phyloP scores from a whole-genome alignment of 1,140 invertebrate species.

The Vanessa tameamea region DNA sequence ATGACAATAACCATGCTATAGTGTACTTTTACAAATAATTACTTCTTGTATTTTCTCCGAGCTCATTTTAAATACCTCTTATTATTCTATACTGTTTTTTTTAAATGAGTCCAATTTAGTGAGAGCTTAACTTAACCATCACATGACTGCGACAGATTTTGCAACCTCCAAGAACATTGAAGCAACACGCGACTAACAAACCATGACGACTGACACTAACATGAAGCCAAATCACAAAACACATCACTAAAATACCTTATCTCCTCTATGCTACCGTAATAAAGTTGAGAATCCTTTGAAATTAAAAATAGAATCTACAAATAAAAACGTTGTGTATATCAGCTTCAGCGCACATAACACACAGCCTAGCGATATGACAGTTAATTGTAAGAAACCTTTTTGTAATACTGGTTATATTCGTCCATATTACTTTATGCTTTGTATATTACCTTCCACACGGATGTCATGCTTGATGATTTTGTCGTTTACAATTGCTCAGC shows the following conservation, averaged over 20 bases:
- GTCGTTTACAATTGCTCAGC: constrained; percentile 46
- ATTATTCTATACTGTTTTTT: background rate
- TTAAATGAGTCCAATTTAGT: constrained; percentile 10
- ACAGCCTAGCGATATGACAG: constrained; percentile 34
- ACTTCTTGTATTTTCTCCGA: background rate
- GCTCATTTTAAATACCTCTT: background rate
- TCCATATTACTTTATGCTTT: constrained; percentile 40
- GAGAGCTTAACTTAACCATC: constrained; percentile 45
- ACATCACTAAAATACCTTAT: background rate
- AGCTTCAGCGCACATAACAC: constrained; percentile 38
- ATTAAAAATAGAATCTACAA: background rate
- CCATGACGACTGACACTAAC: constrained; percentile 68
- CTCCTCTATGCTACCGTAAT: background rate
- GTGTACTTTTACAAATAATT: background rate
- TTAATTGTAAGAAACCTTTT: constrained; percentile 16
- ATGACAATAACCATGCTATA: too few species aligned
- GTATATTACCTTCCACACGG: constrained; percentile 42
- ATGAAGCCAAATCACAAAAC: constrained; percentile 34
- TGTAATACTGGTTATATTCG: constrained; percentile 33
- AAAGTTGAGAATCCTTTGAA: background rate
- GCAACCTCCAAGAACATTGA: constrained; percentile 63
- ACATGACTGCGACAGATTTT: constrained; percentile 63
- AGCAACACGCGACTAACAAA: constrained; percentile 60
- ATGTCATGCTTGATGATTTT: constrained; percentile 57
- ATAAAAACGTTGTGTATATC: constrained; percentile 14